These are phyloP conservation scores for Cantharis nigra DNA, from an alignment of 2,888 invertebrate species.

Conservation along the genomic window DNA sequence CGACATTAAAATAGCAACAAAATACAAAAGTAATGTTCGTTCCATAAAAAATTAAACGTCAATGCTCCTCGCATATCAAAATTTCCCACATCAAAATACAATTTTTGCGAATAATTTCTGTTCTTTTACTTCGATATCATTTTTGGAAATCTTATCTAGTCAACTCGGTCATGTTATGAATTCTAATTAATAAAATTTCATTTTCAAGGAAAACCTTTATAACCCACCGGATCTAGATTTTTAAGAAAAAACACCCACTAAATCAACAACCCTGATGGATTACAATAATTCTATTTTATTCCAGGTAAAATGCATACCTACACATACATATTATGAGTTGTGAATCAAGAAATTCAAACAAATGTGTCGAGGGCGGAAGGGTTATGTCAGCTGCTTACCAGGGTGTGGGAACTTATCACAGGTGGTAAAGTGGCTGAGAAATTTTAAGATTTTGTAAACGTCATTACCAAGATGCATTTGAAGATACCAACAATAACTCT, in stretches of 20 bases:
- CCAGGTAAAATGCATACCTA: slow-evolving; percentile 18
- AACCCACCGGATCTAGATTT: not conserved
- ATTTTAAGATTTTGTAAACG: slow-evolving; percentile 22
- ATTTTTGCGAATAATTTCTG: not conserved
- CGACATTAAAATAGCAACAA: not conserved
- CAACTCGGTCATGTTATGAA: too few species aligned
- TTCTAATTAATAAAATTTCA: not conserved
- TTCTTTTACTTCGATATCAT: not conserved
- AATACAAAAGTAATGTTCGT: not conserved
- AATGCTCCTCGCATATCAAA: not conserved
- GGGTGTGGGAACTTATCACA: slow-evolving; percentile 54
- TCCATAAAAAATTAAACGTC: not conserved
- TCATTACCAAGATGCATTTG: slow-evolving; percentile 14
- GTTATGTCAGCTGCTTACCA: slow-evolving; percentile 49
- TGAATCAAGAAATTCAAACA: slow-evolving; percentile 29
- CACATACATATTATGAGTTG: slow-evolving; percentile 6
- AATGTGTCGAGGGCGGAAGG: slow-evolving; percentile 48
- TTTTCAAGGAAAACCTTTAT: not conserved
- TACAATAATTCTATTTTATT: not conserved
- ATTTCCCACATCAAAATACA: not conserved
- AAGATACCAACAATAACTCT: slow-evolving; percentile 2
- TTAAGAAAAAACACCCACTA: not conserved
- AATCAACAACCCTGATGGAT: not conserved
- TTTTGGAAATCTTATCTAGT: not conserved
- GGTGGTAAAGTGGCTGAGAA: slow-evolving; percentile 46